Base-by-base conservation (phyloP, 53 echinoderm and acorn worm species). In the Antedon mediterranea region DNA sequence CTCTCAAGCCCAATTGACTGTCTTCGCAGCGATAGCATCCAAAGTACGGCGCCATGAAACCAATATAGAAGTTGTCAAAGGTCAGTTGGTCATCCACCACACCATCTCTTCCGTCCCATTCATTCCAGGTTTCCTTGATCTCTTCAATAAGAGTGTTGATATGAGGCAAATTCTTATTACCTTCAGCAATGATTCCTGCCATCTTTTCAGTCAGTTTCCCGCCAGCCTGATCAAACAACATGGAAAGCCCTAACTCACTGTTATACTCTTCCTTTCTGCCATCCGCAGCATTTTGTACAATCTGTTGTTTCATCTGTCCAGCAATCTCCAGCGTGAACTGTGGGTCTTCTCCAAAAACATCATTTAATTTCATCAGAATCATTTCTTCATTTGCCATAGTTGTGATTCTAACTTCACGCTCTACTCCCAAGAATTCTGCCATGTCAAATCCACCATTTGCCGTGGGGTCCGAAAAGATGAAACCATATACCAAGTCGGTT, bases 261-360 rank as follows among this genome's bases (percentile, higher is more conserved):
- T 84, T 87, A 75, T 87, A 87, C 42, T 87, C 87, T 43, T 87
- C 87, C 82, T 80, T 87, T 70, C 87, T 87, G 43, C 80, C 80
- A 27, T 28, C 43, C 43, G 79, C 75, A 34, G 79, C 72, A 77
- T 77, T 82, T 33, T 77, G 33, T 82, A 82, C 73, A 27, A 77
- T 77, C 3, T 82, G 73, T 27, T 77, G 78, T 78, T 86, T 86
- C 86, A 86, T 86, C 81, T 82, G 20, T 28, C 30, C 23, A 28
- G 76, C 34, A 28, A 71, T 34, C 28, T 82, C 82, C 32, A 86
- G 43, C 13, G 82, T 78, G 32, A 85, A 84, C 78, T 84, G 81
- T 26, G 76, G 72, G 73, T 88, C 77, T 13, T 81, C 77, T 15
- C 88, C 88, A 57, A 73, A 88, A 14, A 81, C 43, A 18, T 75